These are phyloP conservation scores for Heliconius eleuchia DNA, from an alignment of 1,140 invertebrate genomes.

Conservation along the genomic window DNA sequence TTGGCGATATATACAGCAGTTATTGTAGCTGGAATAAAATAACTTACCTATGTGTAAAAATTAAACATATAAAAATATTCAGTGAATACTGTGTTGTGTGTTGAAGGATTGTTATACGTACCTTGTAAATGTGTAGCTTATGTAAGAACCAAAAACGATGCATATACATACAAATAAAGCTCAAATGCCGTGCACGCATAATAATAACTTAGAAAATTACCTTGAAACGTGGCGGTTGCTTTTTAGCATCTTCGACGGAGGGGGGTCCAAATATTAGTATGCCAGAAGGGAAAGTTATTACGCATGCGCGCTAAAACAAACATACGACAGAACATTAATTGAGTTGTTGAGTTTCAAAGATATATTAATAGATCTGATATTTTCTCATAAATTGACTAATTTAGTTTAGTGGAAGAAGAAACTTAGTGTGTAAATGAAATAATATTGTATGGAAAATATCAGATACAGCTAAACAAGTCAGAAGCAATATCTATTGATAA, in stretches of 20 bases:
- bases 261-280: constrained; percentile 76
- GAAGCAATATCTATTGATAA: constrained; percentile 46
- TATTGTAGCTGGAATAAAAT: constrained; percentile 32
- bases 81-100: not conserved
- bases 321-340: constrained; percentile 76
- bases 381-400: constrained; percentile 39
- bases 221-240: constrained; percentile 53
- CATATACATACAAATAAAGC: constrained; percentile 37
- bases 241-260: constrained; percentile 62
- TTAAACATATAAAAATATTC: not conserved
- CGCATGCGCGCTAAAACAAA: constrained; percentile 81
- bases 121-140: not conserved
- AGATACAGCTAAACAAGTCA: constrained; percentile 47
- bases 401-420: constrained; percentile 12
- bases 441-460: constrained; percentile 45
- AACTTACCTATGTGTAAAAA: constrained; percentile 33
- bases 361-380: constrained; percentile 46
- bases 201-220: constrained; percentile 58
- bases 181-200: constrained; percentile 47
- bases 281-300: constrained; percentile 81
- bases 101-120: not conserved
- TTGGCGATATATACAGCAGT: constrained; percentile 43
- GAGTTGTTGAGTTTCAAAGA: constrained; percentile 36
- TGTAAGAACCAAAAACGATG: not conserved
- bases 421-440: not conserved